These are phyloP conservation scores for Cirrhinus mrigala DNA, from an alignment of 2,797 vertebrate species.

Conservation along the genomic window DNA sequence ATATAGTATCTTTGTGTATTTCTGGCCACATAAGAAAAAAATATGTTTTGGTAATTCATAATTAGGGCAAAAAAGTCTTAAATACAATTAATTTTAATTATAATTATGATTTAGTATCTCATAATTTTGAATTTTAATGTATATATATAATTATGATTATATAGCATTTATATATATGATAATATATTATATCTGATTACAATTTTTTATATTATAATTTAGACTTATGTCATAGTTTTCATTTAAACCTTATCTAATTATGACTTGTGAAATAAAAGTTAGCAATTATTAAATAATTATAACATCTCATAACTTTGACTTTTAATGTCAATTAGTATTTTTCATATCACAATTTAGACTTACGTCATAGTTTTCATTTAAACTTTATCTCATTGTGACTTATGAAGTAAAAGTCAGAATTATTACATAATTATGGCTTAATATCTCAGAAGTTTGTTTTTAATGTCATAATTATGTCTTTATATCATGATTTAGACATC, in stretches of 20 bases:
- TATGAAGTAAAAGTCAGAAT: neutral
- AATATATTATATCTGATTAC: no score
- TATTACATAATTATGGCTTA: neutral
- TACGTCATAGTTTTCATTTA: neutral
- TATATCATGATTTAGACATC: neutral
- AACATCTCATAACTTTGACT: neutral
- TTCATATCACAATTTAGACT: neutral
- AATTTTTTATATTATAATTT: no score
- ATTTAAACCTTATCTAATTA: no score
- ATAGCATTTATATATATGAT: no score
- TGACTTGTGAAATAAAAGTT: no score
- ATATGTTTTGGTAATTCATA: neutral
- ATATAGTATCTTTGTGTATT: neutral
- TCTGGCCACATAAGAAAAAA: neutral
- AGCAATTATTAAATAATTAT: no score
- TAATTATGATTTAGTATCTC: neutral
- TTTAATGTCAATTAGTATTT: no score
- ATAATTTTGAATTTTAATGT: neutral
- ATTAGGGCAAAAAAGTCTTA: neutral
- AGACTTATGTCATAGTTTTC: no score
- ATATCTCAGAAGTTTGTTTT: no score
- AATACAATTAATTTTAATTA: neutral
- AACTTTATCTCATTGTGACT: neutral
- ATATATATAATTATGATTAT: no score
- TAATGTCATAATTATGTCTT: neutral